These are phyloP conservation scores for Drosophila punjabiensis DNA, from an alignment of 1,140 invertebrate genomes.

Conservation along the genomic window DNA sequence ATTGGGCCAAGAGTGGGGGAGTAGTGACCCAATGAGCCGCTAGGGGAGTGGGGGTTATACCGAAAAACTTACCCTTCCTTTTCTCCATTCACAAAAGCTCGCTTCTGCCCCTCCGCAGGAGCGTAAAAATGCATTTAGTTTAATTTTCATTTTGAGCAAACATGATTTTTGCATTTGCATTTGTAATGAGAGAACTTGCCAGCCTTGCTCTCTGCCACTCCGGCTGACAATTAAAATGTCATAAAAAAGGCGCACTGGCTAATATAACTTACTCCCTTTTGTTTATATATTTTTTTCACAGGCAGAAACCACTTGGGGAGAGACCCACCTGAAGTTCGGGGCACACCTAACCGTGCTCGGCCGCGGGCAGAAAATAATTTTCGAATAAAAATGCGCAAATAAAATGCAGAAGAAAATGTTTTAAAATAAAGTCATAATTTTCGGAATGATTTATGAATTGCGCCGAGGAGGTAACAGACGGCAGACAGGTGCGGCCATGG, in stretches of 20 bases:
- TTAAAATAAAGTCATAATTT: slow-evolving; percentile 83
- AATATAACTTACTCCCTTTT: slow-evolving; percentile 6
- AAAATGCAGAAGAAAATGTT: slow-evolving; percentile 50
- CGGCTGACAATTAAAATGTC: slow-evolving; percentile 65
- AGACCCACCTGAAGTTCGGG: slow-evolving; percentile 15
- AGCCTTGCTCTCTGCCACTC: background rate
- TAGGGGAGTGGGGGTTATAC: background rate
- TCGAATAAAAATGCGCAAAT: slow-evolving; percentile 74
- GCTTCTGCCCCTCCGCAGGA: slow-evolving; percentile 1
- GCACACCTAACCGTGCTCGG: slow-evolving; percentile 1
- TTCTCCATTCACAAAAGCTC: background rate
- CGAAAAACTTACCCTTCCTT: background rate
- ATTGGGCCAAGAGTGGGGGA: slow-evolving; percentile 23
- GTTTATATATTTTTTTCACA: slow-evolving; percentile 13
- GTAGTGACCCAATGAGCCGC: background rate
- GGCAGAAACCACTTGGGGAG: slow-evolving; percentile 1
- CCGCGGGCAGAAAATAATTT: slow-evolving; percentile 58
- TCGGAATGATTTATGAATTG: slow-evolving; percentile 81
- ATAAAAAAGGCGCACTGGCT: slow-evolving; percentile 44
- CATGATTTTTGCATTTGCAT: slow-evolving; percentile 73
- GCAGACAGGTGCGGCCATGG: slow-evolving; percentile 40
- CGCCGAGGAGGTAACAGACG: slow-evolving; percentile 38
- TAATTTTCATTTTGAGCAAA: slow-evolving; percentile 63
- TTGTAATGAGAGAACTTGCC: slow-evolving; percentile 44
- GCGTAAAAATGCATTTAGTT: slow-evolving; percentile 59